Evolutionary conservation across 2,113 vertebrate species (phyloP).

Genomic region (Nesoenas mayeri): DNA sequence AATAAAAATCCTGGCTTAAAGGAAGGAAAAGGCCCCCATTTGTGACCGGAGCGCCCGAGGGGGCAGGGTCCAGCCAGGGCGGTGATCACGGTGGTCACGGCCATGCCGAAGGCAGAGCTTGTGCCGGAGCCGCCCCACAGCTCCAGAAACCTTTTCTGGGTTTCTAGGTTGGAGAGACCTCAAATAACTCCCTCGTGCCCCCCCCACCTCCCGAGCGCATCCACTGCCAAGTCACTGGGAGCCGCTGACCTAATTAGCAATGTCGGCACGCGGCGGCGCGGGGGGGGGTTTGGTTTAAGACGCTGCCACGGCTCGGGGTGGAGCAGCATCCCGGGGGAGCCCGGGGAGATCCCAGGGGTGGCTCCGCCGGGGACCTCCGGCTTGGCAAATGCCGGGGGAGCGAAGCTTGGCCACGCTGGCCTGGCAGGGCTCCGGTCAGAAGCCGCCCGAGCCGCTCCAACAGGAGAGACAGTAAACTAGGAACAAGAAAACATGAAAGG

Average conservation of each 20-base stretch:
- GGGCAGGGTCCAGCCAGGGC: neutral
- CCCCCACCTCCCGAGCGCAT: neutral
- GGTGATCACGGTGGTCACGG: fast-evolving
- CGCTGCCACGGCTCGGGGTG: neutral
- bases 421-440: fast-evolving
- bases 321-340: too few species aligned
- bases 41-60: fast-evolving
- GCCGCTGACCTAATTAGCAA: slow-evolving; percentile 51
- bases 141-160: slow-evolving; percentile 54
- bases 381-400: fast-evolving
- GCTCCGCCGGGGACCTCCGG: neutral
- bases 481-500: neutral
- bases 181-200: slow-evolving; percentile 48
- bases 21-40: fast-evolving
- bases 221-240: neutral
- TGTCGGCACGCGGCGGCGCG: neutral
- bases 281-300: neutral
- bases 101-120: neutral
- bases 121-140: neutral
- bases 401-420: neutral
- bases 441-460: fast-evolving
- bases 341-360: neutral
- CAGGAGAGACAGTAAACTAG: fast-evolving
- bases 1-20: neutral
- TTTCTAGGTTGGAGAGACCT: slow-evolving; percentile 65